Conservation (phyloP, 2,797 vertebrate species). For the Amniataba percoides region DNA sequence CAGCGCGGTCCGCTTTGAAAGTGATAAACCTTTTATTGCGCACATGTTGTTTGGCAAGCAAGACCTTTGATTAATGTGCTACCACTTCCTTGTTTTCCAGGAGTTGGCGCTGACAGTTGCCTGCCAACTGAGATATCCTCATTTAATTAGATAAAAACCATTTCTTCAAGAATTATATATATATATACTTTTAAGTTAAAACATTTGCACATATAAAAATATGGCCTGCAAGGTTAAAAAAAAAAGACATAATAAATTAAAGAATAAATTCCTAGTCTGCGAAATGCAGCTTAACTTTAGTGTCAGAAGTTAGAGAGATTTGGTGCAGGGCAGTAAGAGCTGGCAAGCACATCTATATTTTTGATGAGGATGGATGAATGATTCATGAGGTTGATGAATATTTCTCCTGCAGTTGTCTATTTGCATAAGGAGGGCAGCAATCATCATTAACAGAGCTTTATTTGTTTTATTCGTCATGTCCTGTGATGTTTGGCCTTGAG, state of each 20-base stretch:
- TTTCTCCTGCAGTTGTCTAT: constrained; percentile 51
- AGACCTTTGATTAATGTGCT: background rate
- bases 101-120: background rate
- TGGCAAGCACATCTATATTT: constrained; percentile 49
- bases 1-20: constrained; percentile 1
- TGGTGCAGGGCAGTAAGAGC: constrained; percentile 37
- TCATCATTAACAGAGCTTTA: constrained; percentile 56
- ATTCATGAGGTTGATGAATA: constrained; percentile 70
- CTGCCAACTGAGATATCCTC: background rate
- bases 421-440: constrained; percentile 56
- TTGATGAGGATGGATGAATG: constrained; percentile 68
- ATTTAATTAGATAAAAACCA: background rate
- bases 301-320: constrained; percentile 34
- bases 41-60: constrained; percentile 18
- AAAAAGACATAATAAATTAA: background rate
- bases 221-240: background rate
- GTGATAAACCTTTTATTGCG: constrained; percentile 27
- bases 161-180: background rate
- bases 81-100: background rate
- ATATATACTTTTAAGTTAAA: background rate
- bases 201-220: background rate
- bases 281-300: constrained; percentile 33
- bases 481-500: constrained; percentile 49
- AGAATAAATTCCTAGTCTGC: constrained; percentile 6
- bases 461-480: constrained; percentile 60